Percentiles rank a stretch among this genome's conserved stretches.
Conservation (phyloP, 2,888 invertebrate species). For the Helicoverpa assulta region DNA sequence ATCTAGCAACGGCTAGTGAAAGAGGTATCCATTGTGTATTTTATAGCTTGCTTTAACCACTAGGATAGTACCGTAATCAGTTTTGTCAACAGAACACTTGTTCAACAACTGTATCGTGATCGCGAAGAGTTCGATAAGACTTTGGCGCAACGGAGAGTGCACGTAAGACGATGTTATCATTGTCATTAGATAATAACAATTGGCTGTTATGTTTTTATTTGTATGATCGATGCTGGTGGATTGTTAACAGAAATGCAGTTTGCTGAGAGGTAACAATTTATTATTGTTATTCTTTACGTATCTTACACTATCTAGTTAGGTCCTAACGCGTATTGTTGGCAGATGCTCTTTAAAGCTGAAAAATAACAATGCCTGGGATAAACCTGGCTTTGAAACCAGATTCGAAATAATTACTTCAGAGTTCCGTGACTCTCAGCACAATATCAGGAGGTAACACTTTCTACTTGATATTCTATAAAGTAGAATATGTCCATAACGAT, state of each 20-base stretch:
- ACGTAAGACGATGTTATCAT: background rate
- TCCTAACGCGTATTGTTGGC: slow-evolving; percentile 1
- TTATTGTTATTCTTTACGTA: background rate
- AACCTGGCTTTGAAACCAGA: background rate
- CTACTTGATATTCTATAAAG: background rate
- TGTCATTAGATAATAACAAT: background rate
- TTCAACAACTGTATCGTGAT: background rate
- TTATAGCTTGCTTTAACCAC: background rate
- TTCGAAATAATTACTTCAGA: background rate
- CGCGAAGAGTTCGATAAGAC: background rate
- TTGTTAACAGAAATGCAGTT: slow-evolving; percentile 5
- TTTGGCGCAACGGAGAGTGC: background rate
- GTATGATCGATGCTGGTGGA: background rate
- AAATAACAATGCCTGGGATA: background rate
- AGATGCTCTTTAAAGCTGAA: background rate
- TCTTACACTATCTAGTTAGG: background rate
- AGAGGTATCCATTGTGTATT: background rate
- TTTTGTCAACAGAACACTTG: slow-evolving; percentile 1
- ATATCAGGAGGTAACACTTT: slow-evolving; percentile 22
- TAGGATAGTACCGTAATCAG: slow-evolving; percentile 1
- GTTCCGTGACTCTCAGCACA: background rate
- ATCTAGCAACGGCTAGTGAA: background rate
- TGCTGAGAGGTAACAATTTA: background rate
- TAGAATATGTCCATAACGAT: slow-evolving; percentile 26
- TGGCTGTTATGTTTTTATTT: background rate